A percentile compares a stretch with the other conserved stretches of the same genome.
Conservation (phyloP, 2,113 vertebrate genomes). For the Prinia subflava region DNA sequence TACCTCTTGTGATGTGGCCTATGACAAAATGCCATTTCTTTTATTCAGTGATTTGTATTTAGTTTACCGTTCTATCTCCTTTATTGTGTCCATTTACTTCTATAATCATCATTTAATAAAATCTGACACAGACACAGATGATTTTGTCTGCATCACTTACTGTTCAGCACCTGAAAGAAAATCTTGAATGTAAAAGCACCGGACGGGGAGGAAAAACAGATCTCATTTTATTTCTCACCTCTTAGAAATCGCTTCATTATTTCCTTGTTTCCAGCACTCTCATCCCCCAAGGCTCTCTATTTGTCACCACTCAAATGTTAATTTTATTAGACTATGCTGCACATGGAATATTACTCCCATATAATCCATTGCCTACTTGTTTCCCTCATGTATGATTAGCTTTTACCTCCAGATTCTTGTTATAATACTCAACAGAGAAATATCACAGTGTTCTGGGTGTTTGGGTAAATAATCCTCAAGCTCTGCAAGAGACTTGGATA, state of each 20-base stretch:
- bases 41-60: not conserved
- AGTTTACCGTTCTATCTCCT: not conserved
- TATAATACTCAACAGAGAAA: not conserved
- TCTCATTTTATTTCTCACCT: conserved; percentile 7
- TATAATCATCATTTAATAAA: not conserved
- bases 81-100: not conserved
- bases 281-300: not conserved
- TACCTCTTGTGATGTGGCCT: not conserved
- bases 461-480: not conserved
- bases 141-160: not conserved
- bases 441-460: not conserved
- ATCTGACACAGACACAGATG: not conserved
- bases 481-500: not conserved
- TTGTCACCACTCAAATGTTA: conserved; percentile 27
- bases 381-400: not conserved
- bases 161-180: conserved; percentile 3
- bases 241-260: not conserved
- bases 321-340: conserved; percentile 19
- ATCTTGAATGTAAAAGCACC: not conserved
- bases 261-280: not conserved
- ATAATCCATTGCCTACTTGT: not conserved
- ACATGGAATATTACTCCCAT: not conserved
- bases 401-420: not conserved
- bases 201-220: not conserved
- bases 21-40: not conserved